Percentiles rank a stretch among this genome's conserved stretches.
Evolutionary conservation across 2,888 invertebrate species (phyloP).

Genomic region (Brachypterus glaber): DNA sequence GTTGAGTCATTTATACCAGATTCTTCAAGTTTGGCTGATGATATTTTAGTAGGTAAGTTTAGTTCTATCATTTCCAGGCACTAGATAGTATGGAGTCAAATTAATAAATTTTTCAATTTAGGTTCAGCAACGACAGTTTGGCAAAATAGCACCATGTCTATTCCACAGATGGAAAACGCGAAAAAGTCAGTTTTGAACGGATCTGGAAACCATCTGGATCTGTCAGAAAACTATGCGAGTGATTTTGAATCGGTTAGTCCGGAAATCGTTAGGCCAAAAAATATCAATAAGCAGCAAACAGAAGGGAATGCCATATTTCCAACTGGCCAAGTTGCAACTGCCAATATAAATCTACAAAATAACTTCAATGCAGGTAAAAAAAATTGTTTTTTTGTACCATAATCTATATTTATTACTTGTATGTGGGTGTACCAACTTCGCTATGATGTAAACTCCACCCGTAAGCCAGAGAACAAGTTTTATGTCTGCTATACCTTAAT

Average conservation of each 20-base stretch:
- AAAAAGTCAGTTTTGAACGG: constrained; percentile 25
- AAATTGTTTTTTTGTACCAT: not conserved
- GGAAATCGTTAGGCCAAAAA: constrained; percentile 12
- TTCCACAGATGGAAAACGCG: constrained; percentile 18
- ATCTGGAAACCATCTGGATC: constrained; percentile 17
- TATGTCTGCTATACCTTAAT: no score
- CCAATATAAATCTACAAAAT: constrained; percentile 32
- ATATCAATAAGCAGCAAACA: constrained; percentile 11
- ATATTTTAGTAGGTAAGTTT: constrained; percentile 42
- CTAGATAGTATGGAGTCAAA: not conserved
- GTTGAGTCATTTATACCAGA: constrained; percentile 74
- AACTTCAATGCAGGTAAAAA: constrained; percentile 46
- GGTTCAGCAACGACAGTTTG: constrained; percentile 33
- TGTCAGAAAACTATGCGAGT: constrained; percentile 22
- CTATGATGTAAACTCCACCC: no score
- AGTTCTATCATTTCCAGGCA: not conserved
- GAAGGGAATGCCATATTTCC: no score
- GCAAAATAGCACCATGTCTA: constrained; percentile 30
- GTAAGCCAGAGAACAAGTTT: no score
- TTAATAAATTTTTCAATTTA: constrained; percentile 11
- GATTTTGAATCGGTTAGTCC: constrained; percentile 20
- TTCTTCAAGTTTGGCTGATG: constrained; percentile 74
- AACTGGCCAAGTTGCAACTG: constrained; percentile 15
- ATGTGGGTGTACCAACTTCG: no score
- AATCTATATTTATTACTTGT: constrained; percentile 3